These are phyloP conservation scores for Anguilla japonica DNA, from an alignment of 2,113 vertebrate species.

Conservation along the genomic window DNA sequence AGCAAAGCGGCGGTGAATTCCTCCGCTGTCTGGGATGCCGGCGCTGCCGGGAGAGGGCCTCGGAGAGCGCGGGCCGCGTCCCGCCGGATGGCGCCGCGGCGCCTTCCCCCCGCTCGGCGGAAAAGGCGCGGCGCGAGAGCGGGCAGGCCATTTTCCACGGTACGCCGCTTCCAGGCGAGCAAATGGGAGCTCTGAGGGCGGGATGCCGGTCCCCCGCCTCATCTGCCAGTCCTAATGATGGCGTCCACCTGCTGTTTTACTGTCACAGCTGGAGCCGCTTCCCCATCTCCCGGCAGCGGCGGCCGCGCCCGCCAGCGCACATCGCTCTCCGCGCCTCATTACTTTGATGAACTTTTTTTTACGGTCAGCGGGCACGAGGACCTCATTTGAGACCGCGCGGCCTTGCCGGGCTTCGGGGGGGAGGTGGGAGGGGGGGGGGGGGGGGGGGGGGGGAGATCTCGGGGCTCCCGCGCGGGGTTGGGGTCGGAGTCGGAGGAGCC, in stretches of 20 bases:
- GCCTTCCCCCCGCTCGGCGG: constrained; percentile 70
- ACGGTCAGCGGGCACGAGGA: constrained; percentile 87
- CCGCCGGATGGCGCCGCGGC: constrained; percentile 42
- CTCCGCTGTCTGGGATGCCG: neutral
- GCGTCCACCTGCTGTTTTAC: constrained; percentile 99
- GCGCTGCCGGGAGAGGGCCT: constrained; percentile 43
- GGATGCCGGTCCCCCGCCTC: constrained; percentile 86
- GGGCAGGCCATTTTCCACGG: constrained; percentile 83
- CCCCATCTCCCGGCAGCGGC: neutral
- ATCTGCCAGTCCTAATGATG: constrained; percentile 96
- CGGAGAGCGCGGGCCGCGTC: constrained; percentile 56
- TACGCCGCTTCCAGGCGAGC: constrained; percentile 80
- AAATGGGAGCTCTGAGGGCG: constrained; percentile 85
- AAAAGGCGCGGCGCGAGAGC: constrained; percentile 77
- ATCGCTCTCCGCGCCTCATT: constrained; percentile 78
- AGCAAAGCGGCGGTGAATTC: neutral
- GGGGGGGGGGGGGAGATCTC: neutral
- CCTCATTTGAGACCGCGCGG: constrained; percentile 77
- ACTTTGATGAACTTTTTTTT: constrained; percentile 88
- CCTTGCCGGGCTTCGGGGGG: constrained; percentile 29
- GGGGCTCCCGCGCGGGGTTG: neutral
- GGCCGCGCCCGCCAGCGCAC: constrained; percentile 78
- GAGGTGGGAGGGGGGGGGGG: neutral
- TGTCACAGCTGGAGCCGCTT: constrained; percentile 91
- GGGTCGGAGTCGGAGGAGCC: neutral